phyloP scores from a whole-genome alignment of 2,888 invertebrate genomes.

The Stenoptilia bipunctidactyla region DNA sequence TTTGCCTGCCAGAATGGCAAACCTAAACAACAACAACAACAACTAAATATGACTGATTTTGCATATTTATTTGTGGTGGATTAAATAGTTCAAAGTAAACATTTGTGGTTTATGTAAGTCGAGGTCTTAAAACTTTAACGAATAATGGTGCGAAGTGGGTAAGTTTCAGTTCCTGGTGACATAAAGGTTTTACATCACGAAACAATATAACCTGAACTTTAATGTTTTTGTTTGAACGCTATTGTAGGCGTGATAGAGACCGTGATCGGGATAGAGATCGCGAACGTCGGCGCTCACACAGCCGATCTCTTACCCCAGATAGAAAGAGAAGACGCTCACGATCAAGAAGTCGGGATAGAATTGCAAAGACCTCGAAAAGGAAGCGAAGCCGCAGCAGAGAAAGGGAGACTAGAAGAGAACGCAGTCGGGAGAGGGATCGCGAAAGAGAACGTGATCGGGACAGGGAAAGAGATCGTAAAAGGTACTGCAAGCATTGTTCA shows the following conservation, averaged over 20 bases:
- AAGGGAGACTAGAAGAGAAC: conserved; percentile 68
- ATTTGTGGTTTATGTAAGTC: no score
- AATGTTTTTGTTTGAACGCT: background rate
- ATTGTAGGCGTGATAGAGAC: conserved; percentile 39
- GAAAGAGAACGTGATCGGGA: conserved; percentile 27
- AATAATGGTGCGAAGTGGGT: conserved; percentile 57
- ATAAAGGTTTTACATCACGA: background rate
- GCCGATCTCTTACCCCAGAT: conserved; percentile 71
- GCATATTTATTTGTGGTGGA: no score
- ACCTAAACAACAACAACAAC: no score
- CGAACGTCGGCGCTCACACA: conserved; percentile 71
- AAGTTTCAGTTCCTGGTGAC: conserved; percentile 18
- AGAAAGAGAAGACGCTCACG: conserved; percentile 68
- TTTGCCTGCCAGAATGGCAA: no score
- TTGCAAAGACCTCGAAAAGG: conserved; percentile 71
- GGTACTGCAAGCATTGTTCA: conserved; percentile 43
- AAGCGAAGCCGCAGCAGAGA: conserved; percentile 78
- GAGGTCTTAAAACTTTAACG: no score
- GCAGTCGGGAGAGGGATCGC: conserved; percentile 58
- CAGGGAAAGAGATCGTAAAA: conserved; percentile 43
- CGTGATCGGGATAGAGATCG: conserved; percentile 49
- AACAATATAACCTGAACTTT: background rate
- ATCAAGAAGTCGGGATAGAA: conserved; percentile 72
- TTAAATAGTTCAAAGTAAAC: no score
- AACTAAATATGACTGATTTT: no score